Conservation (phyloP, 2,113 vertebrate species). For the Lontra canadensis region DNA sequence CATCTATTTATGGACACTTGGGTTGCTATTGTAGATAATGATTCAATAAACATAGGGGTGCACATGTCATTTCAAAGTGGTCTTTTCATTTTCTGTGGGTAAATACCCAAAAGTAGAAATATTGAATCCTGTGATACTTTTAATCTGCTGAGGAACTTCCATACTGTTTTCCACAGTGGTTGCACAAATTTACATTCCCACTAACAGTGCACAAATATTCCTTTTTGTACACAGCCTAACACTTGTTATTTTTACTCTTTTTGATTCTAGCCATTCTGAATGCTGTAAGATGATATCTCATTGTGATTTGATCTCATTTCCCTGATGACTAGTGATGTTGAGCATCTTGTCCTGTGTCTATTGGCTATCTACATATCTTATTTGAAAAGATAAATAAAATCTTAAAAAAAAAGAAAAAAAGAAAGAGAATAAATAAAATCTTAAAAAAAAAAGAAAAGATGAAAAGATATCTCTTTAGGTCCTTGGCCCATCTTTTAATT, state of each 20-base stretch:
- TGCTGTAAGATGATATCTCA: neutral
- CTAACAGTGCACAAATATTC: neutral
- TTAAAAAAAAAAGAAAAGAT: neutral
- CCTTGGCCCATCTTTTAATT: neutral
- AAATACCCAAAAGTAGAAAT: neutral
- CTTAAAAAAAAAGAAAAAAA: no score
- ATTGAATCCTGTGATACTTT: neutral
- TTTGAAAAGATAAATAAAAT: no score
- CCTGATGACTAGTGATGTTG: neutral
- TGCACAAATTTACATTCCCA: neutral
- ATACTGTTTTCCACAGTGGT: neutral
- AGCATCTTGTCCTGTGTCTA: neutral
- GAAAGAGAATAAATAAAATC: no score
- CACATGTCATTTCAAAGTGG: neutral
- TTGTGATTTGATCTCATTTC: neutral
- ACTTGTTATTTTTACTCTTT: neutral
- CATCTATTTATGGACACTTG: neutral
- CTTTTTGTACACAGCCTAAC: neutral
- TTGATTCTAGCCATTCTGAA: neutral
- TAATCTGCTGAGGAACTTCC: neutral
- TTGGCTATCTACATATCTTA: neutral
- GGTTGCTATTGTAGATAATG: neutral
- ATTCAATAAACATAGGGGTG: neutral
- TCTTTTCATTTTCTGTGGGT: neutral
- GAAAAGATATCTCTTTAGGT: neutral